Conservation (phyloP, 2,797 vertebrate species). For the Otus scops region DNA sequence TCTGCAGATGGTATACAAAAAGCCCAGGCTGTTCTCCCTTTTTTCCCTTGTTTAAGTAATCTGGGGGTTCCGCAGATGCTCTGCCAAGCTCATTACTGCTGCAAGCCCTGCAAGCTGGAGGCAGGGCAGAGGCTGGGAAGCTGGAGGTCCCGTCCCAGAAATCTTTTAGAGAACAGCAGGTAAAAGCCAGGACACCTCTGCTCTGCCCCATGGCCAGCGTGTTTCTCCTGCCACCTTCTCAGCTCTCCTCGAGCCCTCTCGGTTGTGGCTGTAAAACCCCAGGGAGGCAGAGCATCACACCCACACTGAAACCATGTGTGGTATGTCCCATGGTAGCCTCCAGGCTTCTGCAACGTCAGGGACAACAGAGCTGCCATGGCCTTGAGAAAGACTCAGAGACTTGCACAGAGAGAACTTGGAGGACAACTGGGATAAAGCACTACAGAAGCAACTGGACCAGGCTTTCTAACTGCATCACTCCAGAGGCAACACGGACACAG, state of each 20-base stretch:
- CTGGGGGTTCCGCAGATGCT: neutral
- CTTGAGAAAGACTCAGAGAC: neutral
- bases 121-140: neutral
- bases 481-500: rapidly evolving
- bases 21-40: neutral
- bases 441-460: neutral
- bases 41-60: neutral
- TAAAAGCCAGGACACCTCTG: neutral
- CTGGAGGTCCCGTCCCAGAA: neutral
- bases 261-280: neutral
- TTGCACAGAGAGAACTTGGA: neutral
- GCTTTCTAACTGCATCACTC: neutral
- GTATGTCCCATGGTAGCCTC: neutral
- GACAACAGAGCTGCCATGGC: neutral
- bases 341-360: neutral
- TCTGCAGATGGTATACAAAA: neutral
- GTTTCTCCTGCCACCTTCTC: neutral
- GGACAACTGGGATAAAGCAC: neutral
- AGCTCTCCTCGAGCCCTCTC: neutral
- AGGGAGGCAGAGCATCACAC: neutral
- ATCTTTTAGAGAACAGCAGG: neutral
- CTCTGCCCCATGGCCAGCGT: neutral
- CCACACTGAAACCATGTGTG: neutral
- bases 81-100: rapidly evolving
- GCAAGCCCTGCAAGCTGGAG: neutral